These are phyloP conservation scores for Pogoniulus pusillus DNA, from an alignment of 2,797 vertebrate genomes.

Conservation along the genomic window DNA sequence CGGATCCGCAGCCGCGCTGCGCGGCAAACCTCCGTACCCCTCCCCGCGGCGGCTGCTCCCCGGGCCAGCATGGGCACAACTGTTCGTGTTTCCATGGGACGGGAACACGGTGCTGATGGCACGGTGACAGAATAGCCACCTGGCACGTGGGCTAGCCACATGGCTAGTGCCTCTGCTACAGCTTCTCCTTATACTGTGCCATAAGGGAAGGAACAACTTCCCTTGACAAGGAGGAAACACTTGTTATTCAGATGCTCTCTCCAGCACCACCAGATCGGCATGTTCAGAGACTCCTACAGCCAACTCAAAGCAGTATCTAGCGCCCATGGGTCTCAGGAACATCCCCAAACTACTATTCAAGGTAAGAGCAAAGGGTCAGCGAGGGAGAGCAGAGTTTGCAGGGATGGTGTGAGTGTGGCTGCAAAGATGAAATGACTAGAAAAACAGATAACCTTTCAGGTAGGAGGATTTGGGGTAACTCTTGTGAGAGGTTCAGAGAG, in stretches of 20 bases:
- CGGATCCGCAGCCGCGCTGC: neutral
- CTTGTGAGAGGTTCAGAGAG: neutral
- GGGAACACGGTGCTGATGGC: neutral
- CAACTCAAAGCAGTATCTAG: neutral
- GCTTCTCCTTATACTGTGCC: neutral
- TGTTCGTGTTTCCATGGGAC: neutral
- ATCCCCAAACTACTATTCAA: neutral
- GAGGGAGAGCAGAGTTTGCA: neutral
- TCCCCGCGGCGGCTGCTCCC: neutral
- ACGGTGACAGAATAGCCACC: neutral
- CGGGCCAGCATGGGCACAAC: neutral
- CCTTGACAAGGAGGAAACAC: neutral
- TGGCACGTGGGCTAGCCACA: slow-evolving; percentile 19
- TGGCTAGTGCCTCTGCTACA: neutral
- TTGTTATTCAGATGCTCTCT: neutral
- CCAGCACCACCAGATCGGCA: neutral
- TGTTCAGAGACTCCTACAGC: neutral
- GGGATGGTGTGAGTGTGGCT: neutral
- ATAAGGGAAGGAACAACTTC: slow-evolving; percentile 29
- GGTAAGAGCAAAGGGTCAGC: neutral
- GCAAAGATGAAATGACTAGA: neutral
- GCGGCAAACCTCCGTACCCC: neutral
- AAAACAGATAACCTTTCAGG: slow-evolving; percentile 7
- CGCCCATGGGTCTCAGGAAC: neutral
- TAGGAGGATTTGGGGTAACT: neutral